Base-by-base conservation (phyloP, 2,888 invertebrate species). In the Plebejus argus region DNA sequence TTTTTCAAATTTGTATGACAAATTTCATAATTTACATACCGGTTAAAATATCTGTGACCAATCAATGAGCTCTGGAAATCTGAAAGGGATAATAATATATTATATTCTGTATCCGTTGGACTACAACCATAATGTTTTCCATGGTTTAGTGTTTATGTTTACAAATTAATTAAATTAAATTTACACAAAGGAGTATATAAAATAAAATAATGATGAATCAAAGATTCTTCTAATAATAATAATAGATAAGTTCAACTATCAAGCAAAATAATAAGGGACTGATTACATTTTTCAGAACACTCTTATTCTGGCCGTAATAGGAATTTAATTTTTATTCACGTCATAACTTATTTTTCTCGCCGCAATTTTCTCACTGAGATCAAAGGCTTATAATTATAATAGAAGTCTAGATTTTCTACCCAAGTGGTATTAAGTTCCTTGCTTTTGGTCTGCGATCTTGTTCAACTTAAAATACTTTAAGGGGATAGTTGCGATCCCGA, bases 291-390 rank as follows among this genome's bases (percentile, higher is more conserved):
- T 28, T 28, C 15, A 28, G 23, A 66, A 66, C 15, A 28, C 23
- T 58, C 18, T 66, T 33, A 8, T 66, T 66, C 66, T 28, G 15
- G 6, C 28, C 28, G 28, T 66, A 5, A 28, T 15, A 1, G 1
- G 18, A 28, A 66, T 66, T 66, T 66, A 28, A 66, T 66, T 66
- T 66, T 66, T 66, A 66, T 66, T 66, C 66, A 66, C 33, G 28
- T 66, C 18, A 66, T 15, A 66, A 6, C 28, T 33, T 66, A 66
- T 33, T 66, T 66, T 23, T 28, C 61, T 33, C 66, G 12, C 15
- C 28, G 66, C 7, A 66, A 66, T 66, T 66, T 66, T 66, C 66
- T 66, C 28, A 15, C 12, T 66, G 66, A 66, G 28, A 66, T 66
- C 66, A 66, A 33, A 66, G 15, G 66, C 66, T 28, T 15, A 12